Conservation (phyloP, 2,797 vertebrate genomes). For the Okamejei kenojei region DNA sequence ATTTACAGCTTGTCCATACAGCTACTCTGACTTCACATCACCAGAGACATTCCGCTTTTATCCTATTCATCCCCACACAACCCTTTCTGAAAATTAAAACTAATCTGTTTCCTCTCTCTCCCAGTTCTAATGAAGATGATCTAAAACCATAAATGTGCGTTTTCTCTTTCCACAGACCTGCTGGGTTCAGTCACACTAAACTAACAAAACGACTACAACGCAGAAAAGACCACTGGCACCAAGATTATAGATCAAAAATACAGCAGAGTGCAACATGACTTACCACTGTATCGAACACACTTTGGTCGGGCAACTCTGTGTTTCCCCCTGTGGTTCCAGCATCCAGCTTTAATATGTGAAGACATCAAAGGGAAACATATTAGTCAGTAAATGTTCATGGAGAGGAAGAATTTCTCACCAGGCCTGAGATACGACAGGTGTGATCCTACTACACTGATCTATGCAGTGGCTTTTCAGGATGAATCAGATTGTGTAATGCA, state of each 20-base stretch:
- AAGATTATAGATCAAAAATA: conserved; percentile 11
- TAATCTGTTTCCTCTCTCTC: too few species aligned
- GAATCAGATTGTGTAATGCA: too few species aligned
- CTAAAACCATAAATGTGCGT: too few species aligned
- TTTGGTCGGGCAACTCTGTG: conserved; percentile 49
- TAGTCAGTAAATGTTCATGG: not conserved
- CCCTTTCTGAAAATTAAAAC: too few species aligned
- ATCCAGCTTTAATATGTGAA: conserved; percentile 50
- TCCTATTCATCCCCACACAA: too few species aligned
- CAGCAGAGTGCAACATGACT: conserved; percentile 45
- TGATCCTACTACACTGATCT: conserved; percentile 5
- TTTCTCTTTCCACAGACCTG: too few species aligned
- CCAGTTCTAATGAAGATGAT: too few species aligned
- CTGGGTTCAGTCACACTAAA: not conserved
- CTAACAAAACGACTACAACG: not conserved
- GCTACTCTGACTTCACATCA: too few species aligned
- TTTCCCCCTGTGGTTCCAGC: conserved; percentile 49
- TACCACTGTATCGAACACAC: conserved; percentile 58
- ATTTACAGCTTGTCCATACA: too few species aligned
- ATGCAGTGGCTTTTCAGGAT: not conserved
- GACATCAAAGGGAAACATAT: conserved; percentile 40
- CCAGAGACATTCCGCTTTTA: too few species aligned
- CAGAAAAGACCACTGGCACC: not conserved
- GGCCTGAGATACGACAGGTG: not conserved
- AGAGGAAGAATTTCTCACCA: not conserved